Evolutionary conservation across 2,113 vertebrate species (phyloP), one percentile per base, ranked within the genome.

Genomic region (Muntiacus muntjak): DNA sequence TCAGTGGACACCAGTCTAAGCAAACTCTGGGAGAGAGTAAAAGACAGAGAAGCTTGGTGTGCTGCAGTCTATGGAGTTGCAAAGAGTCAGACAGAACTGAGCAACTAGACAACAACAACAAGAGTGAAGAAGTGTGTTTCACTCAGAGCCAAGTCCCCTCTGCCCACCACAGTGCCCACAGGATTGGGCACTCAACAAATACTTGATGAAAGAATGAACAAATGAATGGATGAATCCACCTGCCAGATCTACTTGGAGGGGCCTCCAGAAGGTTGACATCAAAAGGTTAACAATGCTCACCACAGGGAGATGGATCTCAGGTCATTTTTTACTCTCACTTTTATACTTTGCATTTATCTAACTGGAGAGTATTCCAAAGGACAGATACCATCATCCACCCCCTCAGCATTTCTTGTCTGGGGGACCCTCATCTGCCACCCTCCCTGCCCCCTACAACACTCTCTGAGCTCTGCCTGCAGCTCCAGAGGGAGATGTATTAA

Each of bases 401-500:
- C 57, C 25, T 47, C 47, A 23, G 23, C 57, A 25, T 5, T 28
- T 94, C 82, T 23, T 7, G 8, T 11, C 79, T 45, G 58, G 19
- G 84, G 76, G 52, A 92, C 93, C 74, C 62, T 43, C 5, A 26
- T 55, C 86, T 83, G 78, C 43, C 76, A 26, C 36, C 15, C 8
- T 76, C 30, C 83, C 36, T 0, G 2, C 62, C 40, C 36, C 33
- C n/a, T 16, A 5, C 47, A 36, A 36, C 16, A 43, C n/a, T 92
- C 84, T 92, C 88, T 26, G 6, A 45, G 88, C 57, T 83, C 89
- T 79, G 74, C 81, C 60, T 47, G 43, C 33, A 88, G 97, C 88
- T 93, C 95, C 85, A 97, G 93, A 54, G 94, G 96, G 89, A 16
- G 26, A 78, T 47, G 57, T 97, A 94, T 97, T 97, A 98, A 98